Conservation (phyloP, 2,113 vertebrate genomes). For the Epinephelus fuscoguttatus region DNA sequence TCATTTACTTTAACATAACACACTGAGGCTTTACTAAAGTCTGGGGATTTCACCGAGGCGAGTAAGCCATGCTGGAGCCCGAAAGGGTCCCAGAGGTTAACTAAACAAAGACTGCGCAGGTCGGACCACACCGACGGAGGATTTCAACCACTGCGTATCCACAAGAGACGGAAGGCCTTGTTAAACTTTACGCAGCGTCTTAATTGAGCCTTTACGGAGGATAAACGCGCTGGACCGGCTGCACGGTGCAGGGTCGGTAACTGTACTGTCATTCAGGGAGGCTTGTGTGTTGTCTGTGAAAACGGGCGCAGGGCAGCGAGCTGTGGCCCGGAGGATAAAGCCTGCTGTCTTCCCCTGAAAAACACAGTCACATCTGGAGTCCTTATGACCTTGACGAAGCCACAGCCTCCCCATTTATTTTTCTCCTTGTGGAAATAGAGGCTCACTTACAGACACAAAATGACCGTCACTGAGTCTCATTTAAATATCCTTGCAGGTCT, state of each 20-base stretch:
- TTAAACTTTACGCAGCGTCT: slow-evolving; percentile 90
- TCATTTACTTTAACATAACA: slow-evolving; percentile 64
- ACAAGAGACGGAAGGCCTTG: slow-evolving; percentile 87
- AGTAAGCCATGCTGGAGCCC: slow-evolving; percentile 86
- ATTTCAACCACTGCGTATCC: slow-evolving; percentile 87
- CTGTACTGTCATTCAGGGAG: slow-evolving; percentile 45
- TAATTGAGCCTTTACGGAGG: slow-evolving; percentile 85
- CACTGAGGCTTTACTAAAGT: slow-evolving; percentile 64
- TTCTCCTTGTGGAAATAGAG: slow-evolving; percentile 60
- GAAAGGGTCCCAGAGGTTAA: slow-evolving; percentile 91
- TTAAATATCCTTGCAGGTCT: background rate
- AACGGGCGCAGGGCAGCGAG: slow-evolving; percentile 39
- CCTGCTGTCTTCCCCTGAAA: slow-evolving; percentile 59
- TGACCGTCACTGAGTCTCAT: slow-evolving; percentile 9
- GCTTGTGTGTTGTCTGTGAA: slow-evolving; percentile 31
- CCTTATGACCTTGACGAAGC: slow-evolving; percentile 73
- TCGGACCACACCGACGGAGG: slow-evolving; percentile 94
- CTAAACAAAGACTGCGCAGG: slow-evolving; percentile 93
- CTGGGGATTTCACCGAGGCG: slow-evolving; percentile 67
- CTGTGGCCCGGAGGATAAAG: slow-evolving; percentile 61
- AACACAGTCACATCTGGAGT: slow-evolving; percentile 79
- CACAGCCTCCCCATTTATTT: slow-evolving; percentile 49
- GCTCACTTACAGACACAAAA: slow-evolving; percentile 33
- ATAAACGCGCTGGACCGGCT: slow-evolving; percentile 45
- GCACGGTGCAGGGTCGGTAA: slow-evolving; percentile 4